Conservation (phyloP, 2,888 invertebrate species). For the Loripinus fragilis region DNA sequence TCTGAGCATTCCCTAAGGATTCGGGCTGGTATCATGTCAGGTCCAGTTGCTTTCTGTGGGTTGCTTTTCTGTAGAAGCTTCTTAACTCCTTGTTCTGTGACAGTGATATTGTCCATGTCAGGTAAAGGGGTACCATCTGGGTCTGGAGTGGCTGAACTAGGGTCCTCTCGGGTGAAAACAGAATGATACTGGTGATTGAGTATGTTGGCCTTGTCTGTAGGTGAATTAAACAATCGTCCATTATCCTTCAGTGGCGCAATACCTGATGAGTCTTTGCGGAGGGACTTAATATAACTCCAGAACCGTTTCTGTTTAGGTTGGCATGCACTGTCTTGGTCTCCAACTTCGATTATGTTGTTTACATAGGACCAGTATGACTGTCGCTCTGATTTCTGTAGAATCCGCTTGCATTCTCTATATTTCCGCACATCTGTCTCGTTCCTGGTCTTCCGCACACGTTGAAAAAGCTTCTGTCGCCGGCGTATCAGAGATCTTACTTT, state of each 20-base stretch:
- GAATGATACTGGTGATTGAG: too few relatives aligned
- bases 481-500: not conserved
- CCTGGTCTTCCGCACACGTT: not conserved
- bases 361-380: slow-evolving; percentile 4
- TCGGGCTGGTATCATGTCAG: too few relatives aligned
- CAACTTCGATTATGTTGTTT: slow-evolving; percentile 17
- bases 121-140: too few relatives aligned
- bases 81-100: too few relatives aligned
- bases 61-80: too few relatives aligned
- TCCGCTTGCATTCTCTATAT: not conserved
- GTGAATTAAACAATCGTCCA: not conserved
- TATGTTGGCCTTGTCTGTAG: too few relatives aligned
- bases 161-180: too few relatives aligned
- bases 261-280: not conserved
- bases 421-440: not conserved
- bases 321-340: not conserved
- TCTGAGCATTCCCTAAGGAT: too few relatives aligned
- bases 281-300: slow-evolving; percentile 15
- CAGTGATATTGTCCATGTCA: too few relatives aligned
- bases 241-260: slow-evolving; percentile 13
- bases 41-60: too few relatives aligned
- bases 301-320: slow-evolving; percentile 19
- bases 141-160: too few relatives aligned
- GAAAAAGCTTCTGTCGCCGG: not conserved
- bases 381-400: slow-evolving; percentile 13